Evolutionary conservation across 2,888 invertebrate species (phyloP), one percentile per base, ranked within the genome.

Genomic region (Acanthoscelides obtectus): DNA sequence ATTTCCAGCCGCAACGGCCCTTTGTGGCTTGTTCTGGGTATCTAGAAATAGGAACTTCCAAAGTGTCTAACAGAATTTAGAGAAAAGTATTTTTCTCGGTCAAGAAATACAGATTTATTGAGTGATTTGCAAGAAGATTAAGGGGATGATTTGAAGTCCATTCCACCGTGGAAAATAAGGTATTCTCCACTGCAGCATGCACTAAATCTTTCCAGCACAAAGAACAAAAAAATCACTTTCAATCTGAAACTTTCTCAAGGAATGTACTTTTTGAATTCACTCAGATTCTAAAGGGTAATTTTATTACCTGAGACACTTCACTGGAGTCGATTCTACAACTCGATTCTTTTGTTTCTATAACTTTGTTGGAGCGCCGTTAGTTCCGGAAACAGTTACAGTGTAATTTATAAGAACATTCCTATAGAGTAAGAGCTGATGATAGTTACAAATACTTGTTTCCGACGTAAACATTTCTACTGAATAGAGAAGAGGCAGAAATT

Each of bases 61-160:
- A 6, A 45, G 45, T 45, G 45, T 45, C 45, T 45, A 6, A 1
- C 45, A 45, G 45, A 6, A 45, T 45, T 45, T 45, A 45, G 45
- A 45, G 45, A 45, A 45, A 45, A 45, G 17, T 45, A 17, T 45
- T 45, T 45, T 17, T 45, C 66, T 72, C 72, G 72, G 72, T 72
- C 72, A 72, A 72, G 72, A 72, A 72, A 69, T 72, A 69, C 69
- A 69, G 72, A 72, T 72, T 72, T 72, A 72, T 72, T 72, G 67
- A 69, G 69, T 69, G 72, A 72, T 72, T 71, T 71, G 71, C 71
- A 69, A 67, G 72, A 72, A 72, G 72, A 72, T 71, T 69, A 69
- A 71, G 71, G 69, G 71, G 68, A 69, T 66, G 71, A 71, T 69
- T 71, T 69, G 72, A 64, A 22, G 64, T 69, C 70, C 66, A 70